Evolutionary conservation across 30 jellyfish, hydroid and myxozoan genomes (phyloP), one percentile per base, ranked within the genome.

Genomic region (Clytia hemisphaerica): DNA sequence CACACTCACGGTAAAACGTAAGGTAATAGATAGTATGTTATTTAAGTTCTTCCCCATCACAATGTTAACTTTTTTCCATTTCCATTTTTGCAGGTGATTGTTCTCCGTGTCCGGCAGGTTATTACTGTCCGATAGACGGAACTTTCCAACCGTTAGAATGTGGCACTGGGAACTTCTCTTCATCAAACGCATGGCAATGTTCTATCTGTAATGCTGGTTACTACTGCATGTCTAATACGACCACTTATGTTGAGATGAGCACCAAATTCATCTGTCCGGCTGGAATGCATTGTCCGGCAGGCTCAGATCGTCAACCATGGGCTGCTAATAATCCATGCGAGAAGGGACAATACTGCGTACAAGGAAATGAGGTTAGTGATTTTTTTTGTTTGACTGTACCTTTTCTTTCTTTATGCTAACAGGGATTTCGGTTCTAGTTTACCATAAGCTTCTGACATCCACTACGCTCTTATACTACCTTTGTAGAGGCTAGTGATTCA

Each of bases 211-310:
- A 60, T 58, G 79, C 86, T 1, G 97, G 97, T 3, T 88, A 80
- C 47, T 88, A 80, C 73, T 88, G 97, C 61, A 78, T 84, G 47
- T 80, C 82, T 34, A 80, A 80, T 61, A 61, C 81, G 12, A 88
- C 97, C 27, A 88, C 90, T 65, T 79, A 64, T 44, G 35, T 76
- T 0, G 22, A 37, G 50, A 88, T 88, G 97, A 74, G 71, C 18
- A 73, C 67, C 6, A 50, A 77, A 31, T 80, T 24, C 57, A 80
- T 88, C 1, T 88, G 97, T 54, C 93, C 97, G 33, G 97, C 97
- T 34, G 97, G 97, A 14, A 55, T 88, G 93, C 88, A 74, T 58
- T 88, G 97, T 63, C 97, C 94, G 27, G 72, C 86, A 0, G 94
- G 97, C 15, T 67, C 76, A 19, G 47, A 75, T 44, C 67, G 70